Conservation (phyloP, 2,888 invertebrate genomes). For the Lissonota sp. region DNA sequence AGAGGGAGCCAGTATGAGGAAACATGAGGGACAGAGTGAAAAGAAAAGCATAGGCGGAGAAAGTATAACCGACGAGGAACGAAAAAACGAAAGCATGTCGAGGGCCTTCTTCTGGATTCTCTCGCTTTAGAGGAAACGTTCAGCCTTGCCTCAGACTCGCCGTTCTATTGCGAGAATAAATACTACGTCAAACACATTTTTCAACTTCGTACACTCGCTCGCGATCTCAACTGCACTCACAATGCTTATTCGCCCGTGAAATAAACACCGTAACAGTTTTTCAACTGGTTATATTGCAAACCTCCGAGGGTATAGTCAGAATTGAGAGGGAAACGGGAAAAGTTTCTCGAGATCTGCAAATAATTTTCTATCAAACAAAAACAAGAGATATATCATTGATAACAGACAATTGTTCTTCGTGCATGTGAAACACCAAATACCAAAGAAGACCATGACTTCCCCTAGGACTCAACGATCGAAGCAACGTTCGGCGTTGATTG, state of each 20-base stretch:
- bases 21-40: constrained; percentile 5
- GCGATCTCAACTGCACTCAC: constrained; percentile 28
- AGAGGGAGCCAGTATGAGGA: constrained; percentile 30
- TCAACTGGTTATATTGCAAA: neutral
- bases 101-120: constrained; percentile 38
- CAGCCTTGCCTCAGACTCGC: constrained; percentile 17
- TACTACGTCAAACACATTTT: constrained; percentile 36
- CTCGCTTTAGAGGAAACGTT: constrained; percentile 32
- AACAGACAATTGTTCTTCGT: no score
- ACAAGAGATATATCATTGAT: no score
- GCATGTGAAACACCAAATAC: no score
- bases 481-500: no score
- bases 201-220: constrained; percentile 35
- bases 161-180: constrained; percentile 5
- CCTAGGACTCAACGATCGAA: no score
- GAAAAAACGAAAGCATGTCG: constrained; percentile 43
- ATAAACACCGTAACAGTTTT: constrained; percentile 11
- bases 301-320: no score
- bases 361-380: no score
- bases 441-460: no score
- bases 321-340: no score
- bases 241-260: constrained; percentile 11
- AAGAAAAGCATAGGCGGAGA: neutral
- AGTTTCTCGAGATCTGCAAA: no score
- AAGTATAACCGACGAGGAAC: constrained; percentile 31